Evolutionary conservation across 2,797 vertebrate species (phyloP).

Genomic region (Cyprinodon diabolis): DNA sequence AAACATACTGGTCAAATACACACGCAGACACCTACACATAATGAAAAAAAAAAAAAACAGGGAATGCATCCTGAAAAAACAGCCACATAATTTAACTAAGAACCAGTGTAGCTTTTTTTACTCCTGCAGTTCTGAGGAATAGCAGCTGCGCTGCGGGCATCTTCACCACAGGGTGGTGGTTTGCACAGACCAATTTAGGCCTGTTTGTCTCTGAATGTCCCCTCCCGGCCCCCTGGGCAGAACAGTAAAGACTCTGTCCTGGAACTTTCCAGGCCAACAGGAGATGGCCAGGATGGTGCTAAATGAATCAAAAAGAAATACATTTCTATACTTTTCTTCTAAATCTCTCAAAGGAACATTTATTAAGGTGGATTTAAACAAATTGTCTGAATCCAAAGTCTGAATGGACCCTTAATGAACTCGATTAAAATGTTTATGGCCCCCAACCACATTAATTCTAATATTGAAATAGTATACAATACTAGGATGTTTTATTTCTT

Average conservation of each 20-base stretch:
- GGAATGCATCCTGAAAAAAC: slow-evolving; percentile 57
- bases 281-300: slow-evolving; percentile 13
- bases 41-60: slow-evolving; percentile 43
- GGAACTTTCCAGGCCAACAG: slow-evolving; percentile 26
- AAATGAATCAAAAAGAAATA: slow-evolving; percentile 17
- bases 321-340: background rate
- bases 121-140: slow-evolving; percentile 44
- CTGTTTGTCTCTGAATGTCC: slow-evolving; percentile 52
- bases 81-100: slow-evolving; percentile 56
- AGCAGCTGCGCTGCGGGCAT: slow-evolving; percentile 62
- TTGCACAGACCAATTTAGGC: slow-evolving; percentile 67
- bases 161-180: slow-evolving; percentile 66
- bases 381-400: slow-evolving; percentile 9
- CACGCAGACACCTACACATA: slow-evolving; percentile 32
- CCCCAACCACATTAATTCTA: too few relatives aligned
- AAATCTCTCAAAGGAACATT: background rate
- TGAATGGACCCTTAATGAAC: too few relatives aligned
- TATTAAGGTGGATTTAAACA: background rate
- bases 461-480: too few relatives aligned
- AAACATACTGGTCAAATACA: slow-evolving; percentile 61
- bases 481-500: too few relatives aligned
- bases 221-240: slow-evolving; percentile 26
- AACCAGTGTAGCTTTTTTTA: slow-evolving; percentile 48
- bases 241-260: slow-evolving; percentile 34
- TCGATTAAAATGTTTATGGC: too few relatives aligned